A percentile compares a stretch with the other conserved stretches of the same genome.
Evolutionary conservation across 2,888 invertebrate genomes (phyloP).

Genomic region (Eudiplozoon nipponicum): DNA sequence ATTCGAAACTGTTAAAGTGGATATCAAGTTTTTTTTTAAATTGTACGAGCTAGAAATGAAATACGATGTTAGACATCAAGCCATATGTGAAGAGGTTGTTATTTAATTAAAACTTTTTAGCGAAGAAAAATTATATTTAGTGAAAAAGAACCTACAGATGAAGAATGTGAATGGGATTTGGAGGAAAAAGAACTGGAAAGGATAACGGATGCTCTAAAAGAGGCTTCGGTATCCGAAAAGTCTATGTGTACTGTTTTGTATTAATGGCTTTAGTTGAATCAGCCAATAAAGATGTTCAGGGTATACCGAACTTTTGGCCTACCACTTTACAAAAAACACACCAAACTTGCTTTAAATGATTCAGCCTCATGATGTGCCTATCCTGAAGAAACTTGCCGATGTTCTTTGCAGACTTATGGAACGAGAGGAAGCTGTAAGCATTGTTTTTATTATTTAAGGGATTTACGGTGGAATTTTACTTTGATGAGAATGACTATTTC

Average conservation of each 20-base stretch:
- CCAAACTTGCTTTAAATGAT: neutral
- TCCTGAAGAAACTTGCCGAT: neutral
- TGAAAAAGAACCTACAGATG: constrained; percentile 1
- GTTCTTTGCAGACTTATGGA: neutral
- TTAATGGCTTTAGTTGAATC: too few species aligned
- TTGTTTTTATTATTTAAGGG: constrained; percentile 28
- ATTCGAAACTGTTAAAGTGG: too few species aligned
- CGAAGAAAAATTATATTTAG: neutral
- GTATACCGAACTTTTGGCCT: neutral
- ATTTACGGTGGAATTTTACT: constrained; percentile 56
- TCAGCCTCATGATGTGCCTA: neutral
- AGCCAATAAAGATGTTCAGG: neutral
- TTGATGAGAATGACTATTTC: constrained; percentile 63
- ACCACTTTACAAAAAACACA: neutral
- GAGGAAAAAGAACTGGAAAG: neutral
- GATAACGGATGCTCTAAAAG: neutral
- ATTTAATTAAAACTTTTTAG: too few species aligned
- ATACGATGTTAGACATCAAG: too few species aligned
- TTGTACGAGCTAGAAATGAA: too few species aligned
- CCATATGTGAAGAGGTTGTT: too few species aligned
- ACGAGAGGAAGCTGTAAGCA: too few species aligned
- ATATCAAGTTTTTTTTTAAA: too few species aligned
- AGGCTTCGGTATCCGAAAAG: too few species aligned
- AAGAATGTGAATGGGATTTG: neutral
- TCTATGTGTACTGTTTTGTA: too few species aligned